Percentiles rank a stretch among this genome's conserved stretches.
Conservation (phyloP, 1,140 invertebrate species). For the Drosophila baimaii region DNA sequence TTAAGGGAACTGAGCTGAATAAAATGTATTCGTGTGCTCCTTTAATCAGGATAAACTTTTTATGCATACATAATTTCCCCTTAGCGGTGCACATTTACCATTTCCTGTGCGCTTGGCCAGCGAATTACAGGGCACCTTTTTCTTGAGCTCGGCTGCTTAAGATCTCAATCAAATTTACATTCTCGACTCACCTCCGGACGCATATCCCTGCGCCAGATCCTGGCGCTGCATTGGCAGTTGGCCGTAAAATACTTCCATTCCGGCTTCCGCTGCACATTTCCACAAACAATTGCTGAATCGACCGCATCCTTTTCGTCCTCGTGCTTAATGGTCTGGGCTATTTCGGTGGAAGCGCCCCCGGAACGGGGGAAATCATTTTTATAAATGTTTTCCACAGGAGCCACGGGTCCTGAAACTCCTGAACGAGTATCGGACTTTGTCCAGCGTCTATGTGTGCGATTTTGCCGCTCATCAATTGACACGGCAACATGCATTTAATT, state of each 20-base stretch:
- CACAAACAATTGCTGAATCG: slow-evolving; percentile 56
- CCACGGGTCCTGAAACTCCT: slow-evolving; percentile 11
- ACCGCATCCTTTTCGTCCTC: slow-evolving; percentile 54
- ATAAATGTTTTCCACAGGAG: slow-evolving; percentile 64
- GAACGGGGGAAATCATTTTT: slow-evolving; percentile 58
- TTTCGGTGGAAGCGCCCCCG: slow-evolving; percentile 21
- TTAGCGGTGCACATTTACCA: slow-evolving; percentile 28
- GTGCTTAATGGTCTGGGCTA: slow-evolving; percentile 67
- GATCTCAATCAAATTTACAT: slow-evolving; percentile 52
- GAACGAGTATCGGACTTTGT: slow-evolving; percentile 35
- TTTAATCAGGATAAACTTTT: slow-evolving; percentile 34
- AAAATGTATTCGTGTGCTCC: background rate
- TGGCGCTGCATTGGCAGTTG: slow-evolving; percentile 44
- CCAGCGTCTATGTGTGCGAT: slow-evolving; percentile 14
- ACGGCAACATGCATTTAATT: slow-evolving; percentile 63
- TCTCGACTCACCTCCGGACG: slow-evolving; percentile 23
- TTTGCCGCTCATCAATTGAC: slow-evolving; percentile 67
- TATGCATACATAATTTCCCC: slow-evolving; percentile 22
- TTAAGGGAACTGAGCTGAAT: background rate
- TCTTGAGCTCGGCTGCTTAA: slow-evolving; percentile 26
- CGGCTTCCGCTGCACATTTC: slow-evolving; percentile 53
- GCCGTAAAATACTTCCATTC: slow-evolving; percentile 55
- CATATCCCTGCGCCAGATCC: slow-evolving; percentile 21
- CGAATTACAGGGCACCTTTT: slow-evolving; percentile 21
- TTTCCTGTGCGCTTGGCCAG: slow-evolving; percentile 8